A percentile compares a stretch with the other conserved stretches of the same genome.
Conservation (phyloP, 2,888 invertebrate species). For the Spodoptera exigua region DNA sequence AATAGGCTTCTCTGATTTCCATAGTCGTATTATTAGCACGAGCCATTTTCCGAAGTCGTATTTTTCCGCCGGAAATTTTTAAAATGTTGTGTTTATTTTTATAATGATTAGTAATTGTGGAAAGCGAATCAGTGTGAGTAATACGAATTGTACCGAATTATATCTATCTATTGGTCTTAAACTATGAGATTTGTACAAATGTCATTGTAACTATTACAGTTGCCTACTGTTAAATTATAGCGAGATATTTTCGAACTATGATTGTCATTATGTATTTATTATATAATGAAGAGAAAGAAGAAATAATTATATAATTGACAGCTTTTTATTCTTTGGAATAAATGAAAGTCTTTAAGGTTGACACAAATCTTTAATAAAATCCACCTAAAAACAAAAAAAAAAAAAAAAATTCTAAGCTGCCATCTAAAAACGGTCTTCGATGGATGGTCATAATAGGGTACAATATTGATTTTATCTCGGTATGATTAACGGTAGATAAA, state of each 20-base stretch:
- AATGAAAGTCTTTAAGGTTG: no score
- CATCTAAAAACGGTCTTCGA: no score
- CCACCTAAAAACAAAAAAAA: no score
- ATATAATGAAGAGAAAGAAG: no score
- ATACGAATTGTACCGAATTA: slow-evolving; percentile 63
- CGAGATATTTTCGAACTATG: slow-evolving; percentile 10
- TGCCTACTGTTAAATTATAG: slow-evolving; percentile 39
- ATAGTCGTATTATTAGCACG: slow-evolving; percentile 44
- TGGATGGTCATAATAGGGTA: no score
- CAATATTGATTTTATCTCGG: slow-evolving; percentile 13
- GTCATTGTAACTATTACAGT: slow-evolving; percentile 53
- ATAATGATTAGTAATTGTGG: slow-evolving; percentile 21
- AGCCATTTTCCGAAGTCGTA: slow-evolving; percentile 36
- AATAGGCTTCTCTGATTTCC: slow-evolving; percentile 56
- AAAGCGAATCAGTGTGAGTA: slow-evolving; percentile 40
- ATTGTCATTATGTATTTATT: background rate
- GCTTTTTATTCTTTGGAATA: no score
- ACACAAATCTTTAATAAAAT: no score
- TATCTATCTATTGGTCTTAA: slow-evolving; percentile 53
- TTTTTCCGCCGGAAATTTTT: slow-evolving; percentile 48
- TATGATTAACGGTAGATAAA: slow-evolving; percentile 28
- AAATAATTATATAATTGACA: no score
- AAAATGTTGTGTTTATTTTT: slow-evolving; percentile 20
- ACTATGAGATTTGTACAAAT: slow-evolving; percentile 62
- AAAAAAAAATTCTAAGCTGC: no score